Conservation (phyloP, 2,797 vertebrate species). For the Phylloscopus collybita region DNA sequence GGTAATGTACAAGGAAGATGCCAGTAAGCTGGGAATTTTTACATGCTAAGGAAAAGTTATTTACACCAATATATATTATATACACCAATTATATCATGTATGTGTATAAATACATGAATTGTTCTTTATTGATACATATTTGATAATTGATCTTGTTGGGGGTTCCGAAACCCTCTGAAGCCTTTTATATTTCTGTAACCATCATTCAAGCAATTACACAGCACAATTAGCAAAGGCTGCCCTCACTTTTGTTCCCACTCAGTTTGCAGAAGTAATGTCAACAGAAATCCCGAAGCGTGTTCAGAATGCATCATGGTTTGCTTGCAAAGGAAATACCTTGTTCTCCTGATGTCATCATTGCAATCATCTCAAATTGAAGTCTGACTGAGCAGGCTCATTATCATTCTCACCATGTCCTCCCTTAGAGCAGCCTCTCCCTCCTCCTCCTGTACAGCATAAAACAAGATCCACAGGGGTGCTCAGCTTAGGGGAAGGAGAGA, state of each 20-base stretch:
- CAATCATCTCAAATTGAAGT: conserved; percentile 32
- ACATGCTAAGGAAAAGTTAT: not conserved
- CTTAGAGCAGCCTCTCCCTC: conserved; percentile 28
- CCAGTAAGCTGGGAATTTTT: not conserved
- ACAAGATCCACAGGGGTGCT: conserved; percentile 33
- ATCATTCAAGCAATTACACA: not conserved
- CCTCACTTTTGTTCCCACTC: not conserved
- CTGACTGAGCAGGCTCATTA: conserved; percentile 35
- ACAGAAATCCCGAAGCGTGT: conserved; percentile 19
- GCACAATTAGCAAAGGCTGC: not conserved
- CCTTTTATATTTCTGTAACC: not conserved
- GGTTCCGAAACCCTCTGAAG: not conserved
- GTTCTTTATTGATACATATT: not conserved
- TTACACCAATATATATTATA: not conserved
- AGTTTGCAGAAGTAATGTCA: not conserved
- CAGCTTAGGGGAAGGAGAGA: not conserved
- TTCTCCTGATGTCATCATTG: conserved; percentile 46
- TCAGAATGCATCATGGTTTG: not conserved
- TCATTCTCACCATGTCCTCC: conserved; percentile 42
- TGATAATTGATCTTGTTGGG: not conserved
- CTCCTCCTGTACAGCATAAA: conserved; percentile 15
- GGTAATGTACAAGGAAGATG: not conserved
- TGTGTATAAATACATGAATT: not conserved
- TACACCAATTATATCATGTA: not conserved
- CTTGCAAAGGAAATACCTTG: conserved; percentile 42